Conservation (phyloP, 2,888 invertebrate species). For the Rhamnusium bicolor region DNA sequence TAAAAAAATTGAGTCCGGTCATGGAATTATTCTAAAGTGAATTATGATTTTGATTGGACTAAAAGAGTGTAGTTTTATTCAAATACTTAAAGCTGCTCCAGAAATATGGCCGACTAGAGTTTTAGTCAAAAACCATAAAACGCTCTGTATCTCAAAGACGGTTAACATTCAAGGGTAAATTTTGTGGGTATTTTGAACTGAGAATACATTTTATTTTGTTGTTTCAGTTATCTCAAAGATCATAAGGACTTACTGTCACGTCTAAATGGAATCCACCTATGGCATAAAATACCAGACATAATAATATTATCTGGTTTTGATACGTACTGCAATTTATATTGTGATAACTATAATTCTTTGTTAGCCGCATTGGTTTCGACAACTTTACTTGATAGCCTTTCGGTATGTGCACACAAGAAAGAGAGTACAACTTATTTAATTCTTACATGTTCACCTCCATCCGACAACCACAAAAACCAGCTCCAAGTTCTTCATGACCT, state of each 20-base stretch:
- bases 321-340: constrained; percentile 56
- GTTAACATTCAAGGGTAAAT: too few species aligned
- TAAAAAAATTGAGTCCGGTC: too few species aligned
- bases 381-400: constrained; percentile 60
- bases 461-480: constrained; percentile 36
- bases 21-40: too few species aligned
- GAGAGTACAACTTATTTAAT: constrained; percentile 44
- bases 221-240: constrained; percentile 63
- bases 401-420: constrained; percentile 56
- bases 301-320: constrained; percentile 63
- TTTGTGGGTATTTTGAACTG: too few species aligned
- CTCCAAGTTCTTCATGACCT: constrained; percentile 59
- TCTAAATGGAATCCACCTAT: constrained; percentile 64
- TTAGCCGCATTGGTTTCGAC: constrained; percentile 60
- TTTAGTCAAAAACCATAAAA: too few species aligned
- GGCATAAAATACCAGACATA: constrained; percentile 63
- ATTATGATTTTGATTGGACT: too few species aligned
- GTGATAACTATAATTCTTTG: constrained; percentile 47
- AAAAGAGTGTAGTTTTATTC: too few species aligned
- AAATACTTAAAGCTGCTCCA: too few species aligned
- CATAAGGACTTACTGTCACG: constrained; percentile 63
- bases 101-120: too few species aligned
- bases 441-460: constrained; percentile 34
- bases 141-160: too few species aligned
- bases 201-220: too few species aligned